Conservation (phyloP, 2,113 vertebrate genomes). For the Cephalophus harveyi region DNA sequence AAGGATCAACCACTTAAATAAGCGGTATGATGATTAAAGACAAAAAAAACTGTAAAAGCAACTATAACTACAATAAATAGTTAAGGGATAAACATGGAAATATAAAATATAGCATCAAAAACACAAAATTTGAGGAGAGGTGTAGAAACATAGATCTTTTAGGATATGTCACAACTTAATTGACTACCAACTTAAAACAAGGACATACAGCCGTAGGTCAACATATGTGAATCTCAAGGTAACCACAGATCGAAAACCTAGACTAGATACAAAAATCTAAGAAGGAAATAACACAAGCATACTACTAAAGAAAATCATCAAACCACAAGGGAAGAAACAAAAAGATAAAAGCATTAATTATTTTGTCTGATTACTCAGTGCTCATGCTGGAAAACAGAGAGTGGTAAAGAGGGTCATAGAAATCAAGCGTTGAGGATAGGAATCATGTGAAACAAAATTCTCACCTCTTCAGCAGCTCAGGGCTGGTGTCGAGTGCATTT, state of each 20-base stretch:
- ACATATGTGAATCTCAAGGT: neutral
- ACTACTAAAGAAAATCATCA: neutral
- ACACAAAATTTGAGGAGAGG: neutral
- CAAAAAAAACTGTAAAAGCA: neutral
- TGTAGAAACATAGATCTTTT: neutral
- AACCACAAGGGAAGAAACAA: neutral
- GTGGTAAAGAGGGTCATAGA: neutral
- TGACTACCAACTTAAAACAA: neutral
- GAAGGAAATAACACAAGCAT: neutral
- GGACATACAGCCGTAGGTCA: accelerated
- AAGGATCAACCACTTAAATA: neutral
- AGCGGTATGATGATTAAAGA: neutral
- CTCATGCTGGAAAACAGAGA: neutral
- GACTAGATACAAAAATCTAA: neutral
- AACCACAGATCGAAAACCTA: neutral
- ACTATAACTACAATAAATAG: neutral
- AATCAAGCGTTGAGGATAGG: accelerated
- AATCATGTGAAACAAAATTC: accelerated
- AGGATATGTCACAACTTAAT: neutral
- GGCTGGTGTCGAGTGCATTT: accelerated
- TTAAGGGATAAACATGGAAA: neutral
- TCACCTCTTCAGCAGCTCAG: no score
- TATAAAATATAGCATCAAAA: neutral
- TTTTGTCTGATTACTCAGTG: neutral
- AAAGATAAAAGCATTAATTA: neutral